Evolutionary conservation across 2,113 vertebrate genomes (phyloP).

Genomic region (Poecilia latipinna): DNA sequence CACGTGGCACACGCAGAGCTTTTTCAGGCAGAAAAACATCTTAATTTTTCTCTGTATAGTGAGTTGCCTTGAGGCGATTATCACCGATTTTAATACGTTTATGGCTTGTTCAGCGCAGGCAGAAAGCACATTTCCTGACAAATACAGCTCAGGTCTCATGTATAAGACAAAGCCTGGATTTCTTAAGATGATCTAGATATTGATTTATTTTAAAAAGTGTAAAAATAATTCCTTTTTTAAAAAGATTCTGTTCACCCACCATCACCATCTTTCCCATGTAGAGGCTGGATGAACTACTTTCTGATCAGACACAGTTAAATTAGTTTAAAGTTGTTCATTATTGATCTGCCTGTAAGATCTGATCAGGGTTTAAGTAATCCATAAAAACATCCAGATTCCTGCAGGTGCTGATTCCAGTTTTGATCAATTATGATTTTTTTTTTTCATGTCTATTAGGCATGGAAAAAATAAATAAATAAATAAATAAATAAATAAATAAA

Average conservation of each 20-base stretch:
- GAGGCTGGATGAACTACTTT: too few species aligned
- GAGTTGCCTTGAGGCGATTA: neutral
- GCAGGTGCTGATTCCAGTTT: neutral
- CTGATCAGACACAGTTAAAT: neutral
- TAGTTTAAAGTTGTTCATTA: neutral
- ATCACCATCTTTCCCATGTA: neutral
- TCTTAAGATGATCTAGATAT: neutral
- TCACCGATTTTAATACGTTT: neutral
- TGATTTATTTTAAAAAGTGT: too few species aligned
- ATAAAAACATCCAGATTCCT: neutral
- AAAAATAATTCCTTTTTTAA: neutral
- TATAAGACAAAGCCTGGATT: too few species aligned
- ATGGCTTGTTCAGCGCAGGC: neutral
- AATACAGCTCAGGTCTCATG: neutral
- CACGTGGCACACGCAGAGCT: constrained; percentile 5
- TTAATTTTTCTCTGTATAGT: neutral
- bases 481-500: too few species aligned
- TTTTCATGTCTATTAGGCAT: neutral
- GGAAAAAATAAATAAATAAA: too few species aligned
- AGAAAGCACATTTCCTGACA: neutral
- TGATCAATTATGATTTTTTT: too few species aligned
- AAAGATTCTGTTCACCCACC: neutral
- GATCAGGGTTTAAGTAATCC: neutral
- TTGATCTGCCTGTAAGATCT: neutral
- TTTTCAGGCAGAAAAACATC: neutral